phyloP scores from a whole-genome alignment of 2,888 invertebrate species.

The Drosophila ustulata region DNA sequence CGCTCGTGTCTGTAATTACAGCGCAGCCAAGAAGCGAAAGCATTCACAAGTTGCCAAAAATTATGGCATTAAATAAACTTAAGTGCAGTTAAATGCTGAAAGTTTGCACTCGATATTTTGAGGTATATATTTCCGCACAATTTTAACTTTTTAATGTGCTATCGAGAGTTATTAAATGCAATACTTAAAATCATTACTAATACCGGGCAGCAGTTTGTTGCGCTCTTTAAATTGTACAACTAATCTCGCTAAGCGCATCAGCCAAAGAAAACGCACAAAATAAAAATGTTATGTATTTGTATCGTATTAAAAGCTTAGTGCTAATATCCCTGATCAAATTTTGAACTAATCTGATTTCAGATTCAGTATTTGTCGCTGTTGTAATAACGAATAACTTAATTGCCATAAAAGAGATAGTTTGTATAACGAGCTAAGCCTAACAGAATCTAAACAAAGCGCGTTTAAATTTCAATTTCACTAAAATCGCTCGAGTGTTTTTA shows the following conservation, averaged over 20 bases:
- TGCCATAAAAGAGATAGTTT: conserved; percentile 1
- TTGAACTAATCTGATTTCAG: background rate
- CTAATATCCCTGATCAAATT: background rate
- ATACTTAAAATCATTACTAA: conserved; percentile 1
- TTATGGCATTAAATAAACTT: conserved; percentile 63
- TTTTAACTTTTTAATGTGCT: conserved; percentile 15
- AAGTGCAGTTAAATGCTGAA: conserved; percentile 39
- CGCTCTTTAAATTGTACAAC: background rate
- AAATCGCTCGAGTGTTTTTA: background rate
- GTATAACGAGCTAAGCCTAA: background rate
- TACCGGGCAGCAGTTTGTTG: background rate
- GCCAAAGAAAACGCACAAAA: background rate
- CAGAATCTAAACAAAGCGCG: background rate
- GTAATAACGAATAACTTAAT: background rate
- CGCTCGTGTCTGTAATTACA: conserved; percentile 63
- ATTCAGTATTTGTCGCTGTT: background rate
- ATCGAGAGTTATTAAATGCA: background rate
- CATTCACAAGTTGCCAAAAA: conserved; percentile 54
- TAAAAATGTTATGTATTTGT: background rate
- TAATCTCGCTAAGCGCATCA: background rate
- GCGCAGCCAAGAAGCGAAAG: conserved; percentile 20
- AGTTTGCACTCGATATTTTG: conserved; percentile 4
- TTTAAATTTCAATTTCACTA: background rate
- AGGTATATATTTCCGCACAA: background rate
- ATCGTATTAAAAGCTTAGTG: background rate